Conservation (phyloP, 2,797 vertebrate species). For the Perodicticus potto region DNA sequence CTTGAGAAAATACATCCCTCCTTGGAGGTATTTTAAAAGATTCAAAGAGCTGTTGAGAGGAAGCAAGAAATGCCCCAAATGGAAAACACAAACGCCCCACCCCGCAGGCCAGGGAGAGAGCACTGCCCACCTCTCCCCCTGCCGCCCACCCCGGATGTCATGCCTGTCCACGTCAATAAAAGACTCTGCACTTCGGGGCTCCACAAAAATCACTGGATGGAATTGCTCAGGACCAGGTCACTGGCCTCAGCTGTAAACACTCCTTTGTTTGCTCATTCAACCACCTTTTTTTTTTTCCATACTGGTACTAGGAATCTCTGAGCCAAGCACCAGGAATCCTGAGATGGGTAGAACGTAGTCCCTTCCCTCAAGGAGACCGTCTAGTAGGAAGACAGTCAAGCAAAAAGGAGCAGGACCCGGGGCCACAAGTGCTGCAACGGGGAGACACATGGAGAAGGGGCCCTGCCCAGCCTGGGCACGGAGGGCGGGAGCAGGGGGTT, state of each 20-base stretch:
- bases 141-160: background rate
- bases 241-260: background rate
- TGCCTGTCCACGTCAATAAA: background rate
- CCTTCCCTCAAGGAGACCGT: background rate
- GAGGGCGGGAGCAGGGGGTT: background rate
- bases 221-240: background rate
- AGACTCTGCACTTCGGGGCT: background rate
- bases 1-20: conserved; percentile 57
- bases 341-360: background rate
- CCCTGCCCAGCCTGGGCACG: background rate
- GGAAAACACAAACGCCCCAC: background rate
- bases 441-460: background rate
- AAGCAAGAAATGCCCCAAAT: conserved; percentile 21
- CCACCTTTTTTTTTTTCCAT: background rate
- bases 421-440: background rate
- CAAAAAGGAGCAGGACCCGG: background rate
- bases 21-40: conserved; percentile 50
- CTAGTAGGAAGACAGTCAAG: background rate
- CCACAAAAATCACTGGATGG: background rate
- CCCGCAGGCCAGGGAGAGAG: background rate
- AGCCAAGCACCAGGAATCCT: background rate
- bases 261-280: background rate
- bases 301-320: background rate
- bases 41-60: conserved; percentile 30
- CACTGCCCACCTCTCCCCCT: no score